phyloP scores from a whole-genome alignment of 2,113 vertebrate genomes.

The Phoenicopterus ruber region DNA sequence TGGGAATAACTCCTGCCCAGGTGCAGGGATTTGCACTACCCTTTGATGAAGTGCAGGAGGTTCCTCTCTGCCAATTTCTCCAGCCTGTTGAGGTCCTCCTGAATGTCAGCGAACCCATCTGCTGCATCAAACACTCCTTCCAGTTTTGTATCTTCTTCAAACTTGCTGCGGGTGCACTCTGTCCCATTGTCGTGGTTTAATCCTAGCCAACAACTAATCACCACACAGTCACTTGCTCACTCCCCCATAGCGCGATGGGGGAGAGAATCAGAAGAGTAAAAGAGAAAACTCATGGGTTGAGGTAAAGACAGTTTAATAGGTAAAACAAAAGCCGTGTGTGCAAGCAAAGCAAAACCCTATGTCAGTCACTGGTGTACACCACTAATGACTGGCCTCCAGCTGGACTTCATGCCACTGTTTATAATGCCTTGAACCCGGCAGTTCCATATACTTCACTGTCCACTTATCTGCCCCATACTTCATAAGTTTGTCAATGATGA shows the following conservation, averaged over 20 bases:
- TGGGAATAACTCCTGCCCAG: background rate
- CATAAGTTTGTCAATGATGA: background rate
- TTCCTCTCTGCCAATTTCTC: background rate
- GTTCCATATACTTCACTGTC: background rate
- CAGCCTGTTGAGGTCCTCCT: background rate
- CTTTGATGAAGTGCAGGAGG: background rate
- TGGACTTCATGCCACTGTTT: background rate
- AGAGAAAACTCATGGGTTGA: too few species aligned
- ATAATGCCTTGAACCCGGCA: background rate
- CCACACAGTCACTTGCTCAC: too few species aligned
- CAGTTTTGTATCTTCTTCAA: background rate
- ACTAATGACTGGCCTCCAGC: background rate
- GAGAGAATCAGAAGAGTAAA: too few species aligned
- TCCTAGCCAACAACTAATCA: too few species aligned
- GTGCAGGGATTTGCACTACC: background rate
- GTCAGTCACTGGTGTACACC: background rate
- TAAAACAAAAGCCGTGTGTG: too few species aligned
- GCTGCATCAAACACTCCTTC: background rate
- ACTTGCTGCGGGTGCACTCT: background rate
- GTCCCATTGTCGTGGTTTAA: too few species aligned
- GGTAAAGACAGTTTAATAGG: too few species aligned
- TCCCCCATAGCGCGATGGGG: too few species aligned
- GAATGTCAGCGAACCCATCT: background rate
- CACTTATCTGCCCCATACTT: background rate
- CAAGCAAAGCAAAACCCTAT: too few species aligned